These are phyloP conservation scores for Phodopus roborovskii DNA, from an alignment of 2,113 vertebrate species.

Conservation along the genomic window DNA sequence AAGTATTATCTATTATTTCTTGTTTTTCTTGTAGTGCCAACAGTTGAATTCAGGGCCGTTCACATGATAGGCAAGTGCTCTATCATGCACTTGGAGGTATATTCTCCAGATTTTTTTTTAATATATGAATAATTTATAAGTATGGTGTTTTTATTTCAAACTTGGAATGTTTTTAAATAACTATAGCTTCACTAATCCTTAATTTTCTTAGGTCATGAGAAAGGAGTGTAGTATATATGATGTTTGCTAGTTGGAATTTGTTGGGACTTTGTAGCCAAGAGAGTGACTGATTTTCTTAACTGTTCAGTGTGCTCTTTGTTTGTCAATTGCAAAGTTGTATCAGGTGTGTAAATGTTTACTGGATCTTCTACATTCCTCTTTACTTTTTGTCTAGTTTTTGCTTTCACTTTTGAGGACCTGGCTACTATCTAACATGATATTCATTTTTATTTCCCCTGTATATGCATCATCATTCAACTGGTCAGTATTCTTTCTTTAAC, in stretches of 20 bases:
- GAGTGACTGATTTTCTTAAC: constrained; percentile 22
- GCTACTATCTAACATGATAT: neutral
- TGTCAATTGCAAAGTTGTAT: neutral
- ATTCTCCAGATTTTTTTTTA: neutral
- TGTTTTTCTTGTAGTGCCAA: neutral
- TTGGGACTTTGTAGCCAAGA: constrained; percentile 12
- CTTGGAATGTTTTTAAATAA: neutral
- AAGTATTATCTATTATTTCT: neutral
- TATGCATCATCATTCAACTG: neutral
- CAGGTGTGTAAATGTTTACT: neutral
- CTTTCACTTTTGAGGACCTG: neutral
- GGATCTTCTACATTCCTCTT: neutral
- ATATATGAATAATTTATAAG: neutral
- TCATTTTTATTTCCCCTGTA: neutral
- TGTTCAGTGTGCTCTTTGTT: neutral
- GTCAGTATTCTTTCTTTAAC: neutral
- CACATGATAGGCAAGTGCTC: neutral
- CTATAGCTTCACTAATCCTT: neutral
- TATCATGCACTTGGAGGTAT: neutral
- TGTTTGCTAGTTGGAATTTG: constrained; percentile 48
- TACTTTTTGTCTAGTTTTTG: neutral
- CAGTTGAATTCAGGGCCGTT: neutral
- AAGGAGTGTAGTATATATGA: constrained; percentile 27
- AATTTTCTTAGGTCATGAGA: constrained; percentile 28
- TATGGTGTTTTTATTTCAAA: neutral